phyloP scores from a whole-genome alignment of 2,888 invertebrate genomes.

The Caenorhabditis sp. region DNA sequence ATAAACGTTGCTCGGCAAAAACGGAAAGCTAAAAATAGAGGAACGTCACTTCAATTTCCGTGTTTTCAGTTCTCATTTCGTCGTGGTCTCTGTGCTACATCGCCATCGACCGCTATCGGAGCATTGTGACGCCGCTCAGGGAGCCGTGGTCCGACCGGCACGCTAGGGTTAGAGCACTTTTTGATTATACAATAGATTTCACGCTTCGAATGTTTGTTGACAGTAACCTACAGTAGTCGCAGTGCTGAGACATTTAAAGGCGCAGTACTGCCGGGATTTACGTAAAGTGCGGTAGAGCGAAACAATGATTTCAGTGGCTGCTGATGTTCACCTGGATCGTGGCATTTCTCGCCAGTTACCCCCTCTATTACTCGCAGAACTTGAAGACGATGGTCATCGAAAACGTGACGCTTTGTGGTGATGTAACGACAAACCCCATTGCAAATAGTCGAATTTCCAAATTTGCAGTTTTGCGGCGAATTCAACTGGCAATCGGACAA shows the following conservation, averaged over 20 bases:
- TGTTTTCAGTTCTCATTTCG: conserved; percentile 92
- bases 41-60: not conserved
- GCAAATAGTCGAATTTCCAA: not conserved
- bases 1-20: not conserved
- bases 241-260: too few species aligned
- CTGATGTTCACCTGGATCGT: conserved; percentile 71
- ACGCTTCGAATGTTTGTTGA: too few species aligned
- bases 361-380: conserved; percentile 73
- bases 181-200: too few species aligned
- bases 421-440: conserved; percentile 57
- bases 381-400: conserved; percentile 71
- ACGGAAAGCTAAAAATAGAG: not conserved
- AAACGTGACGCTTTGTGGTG: conserved; percentile 73
- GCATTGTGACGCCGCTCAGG: conserved; percentile 77
- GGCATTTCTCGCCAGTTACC: conserved; percentile 72
- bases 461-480: conserved; percentile 76
- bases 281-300: too few species aligned
- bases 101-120: conserved; percentile 91
- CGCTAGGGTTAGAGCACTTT: conserved; percentile 62
- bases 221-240: too few species aligned
- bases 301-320: conserved; percentile 67
- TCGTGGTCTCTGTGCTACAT: conserved; percentile 97
- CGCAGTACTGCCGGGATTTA: too few species aligned
- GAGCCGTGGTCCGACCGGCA: conserved; percentile 75
- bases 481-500: conserved; percentile 71